Base-by-base conservation (phyloP, 2,113 vertebrate genomes). In the Mesoclemmys tuberculata region DNA sequence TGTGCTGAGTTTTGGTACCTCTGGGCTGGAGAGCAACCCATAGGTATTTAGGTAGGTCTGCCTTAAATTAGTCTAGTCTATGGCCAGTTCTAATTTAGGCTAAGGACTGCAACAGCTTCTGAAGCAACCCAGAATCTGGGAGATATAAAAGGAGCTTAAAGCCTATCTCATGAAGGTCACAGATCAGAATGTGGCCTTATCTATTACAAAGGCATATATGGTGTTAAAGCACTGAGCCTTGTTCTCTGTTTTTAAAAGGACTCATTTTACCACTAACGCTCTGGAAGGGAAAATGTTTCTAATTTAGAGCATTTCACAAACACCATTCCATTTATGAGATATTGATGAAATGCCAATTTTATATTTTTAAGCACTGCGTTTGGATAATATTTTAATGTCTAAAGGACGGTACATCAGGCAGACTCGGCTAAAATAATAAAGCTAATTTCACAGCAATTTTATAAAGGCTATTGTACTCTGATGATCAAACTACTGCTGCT, bases 401-500 rank as follows among this genome's bases (percentile, higher is more conserved):
- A 54, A 58, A 71, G 26, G 78, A 52, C 44, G 55, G 61, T 89
- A 96, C 92, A 94, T 92, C 54, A 1, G 87, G 54, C 71, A 95
- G 61, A 78, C 85, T 92, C 75, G 75, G 92, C 88, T 98, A 97
- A 87, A 97, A 97, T 61, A 96, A 93, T 96, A 95, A 94, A 91
- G 93, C n/a, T 96, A 96, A 79, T 80, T 96, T 95, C 90, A 96
- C 31, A 96, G 77, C 97, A 64, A 29, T 82, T 96, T 94, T 86
- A 85, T 94, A 87, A 94, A 49, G 93, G 8, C n/a, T 27, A 88
- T 96, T 94, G 89, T 94, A 24, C 51, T 89, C 91, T 3, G 93
- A 86, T 74, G 92, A 89, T 81, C 88, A 78, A 90, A 89, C 93
- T 84, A 71, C 0, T 93, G 13, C 38, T 86, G 93, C 82, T 95